Evolutionary conservation across 2,797 vertebrate species (phyloP).

Genomic region (Aselliscus stoliczkanus): DNA sequence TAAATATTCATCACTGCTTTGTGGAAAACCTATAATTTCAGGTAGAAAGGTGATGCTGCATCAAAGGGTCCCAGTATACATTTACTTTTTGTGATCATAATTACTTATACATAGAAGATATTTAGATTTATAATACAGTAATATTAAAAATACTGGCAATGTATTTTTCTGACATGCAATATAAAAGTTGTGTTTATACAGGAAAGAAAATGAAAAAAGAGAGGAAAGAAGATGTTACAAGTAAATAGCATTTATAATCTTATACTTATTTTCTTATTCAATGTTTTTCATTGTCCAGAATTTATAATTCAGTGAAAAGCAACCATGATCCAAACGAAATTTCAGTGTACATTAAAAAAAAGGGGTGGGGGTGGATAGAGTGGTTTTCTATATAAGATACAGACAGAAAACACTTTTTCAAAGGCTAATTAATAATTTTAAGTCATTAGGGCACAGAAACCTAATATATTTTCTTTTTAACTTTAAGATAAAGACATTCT

Average conservation of each 20-base stretch:
- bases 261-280: not conserved
- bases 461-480: not conserved
- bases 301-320: not conserved
- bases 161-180: not conserved
- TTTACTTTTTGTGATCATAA: not conserved
- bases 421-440: not conserved
- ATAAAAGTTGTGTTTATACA: not conserved
- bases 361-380: not conserved
- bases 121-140: not conserved
- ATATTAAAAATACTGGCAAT: not conserved
- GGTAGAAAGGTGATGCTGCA: not conserved
- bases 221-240: not conserved
- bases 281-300: not conserved
- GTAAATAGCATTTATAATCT: not conserved
- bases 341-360: not conserved
- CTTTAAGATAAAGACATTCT: not conserved
- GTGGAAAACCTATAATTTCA: conserved; percentile 4
- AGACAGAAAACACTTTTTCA: not conserved
- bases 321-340: not conserved
- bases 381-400: not conserved
- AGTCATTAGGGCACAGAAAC: not conserved
- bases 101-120: not conserved
- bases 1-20: not conserved
- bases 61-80: not conserved
- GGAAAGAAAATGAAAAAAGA: not conserved